Conservation (phyloP, 2,888 invertebrate genomes). For the Megaustenia siamemsis region DNA sequence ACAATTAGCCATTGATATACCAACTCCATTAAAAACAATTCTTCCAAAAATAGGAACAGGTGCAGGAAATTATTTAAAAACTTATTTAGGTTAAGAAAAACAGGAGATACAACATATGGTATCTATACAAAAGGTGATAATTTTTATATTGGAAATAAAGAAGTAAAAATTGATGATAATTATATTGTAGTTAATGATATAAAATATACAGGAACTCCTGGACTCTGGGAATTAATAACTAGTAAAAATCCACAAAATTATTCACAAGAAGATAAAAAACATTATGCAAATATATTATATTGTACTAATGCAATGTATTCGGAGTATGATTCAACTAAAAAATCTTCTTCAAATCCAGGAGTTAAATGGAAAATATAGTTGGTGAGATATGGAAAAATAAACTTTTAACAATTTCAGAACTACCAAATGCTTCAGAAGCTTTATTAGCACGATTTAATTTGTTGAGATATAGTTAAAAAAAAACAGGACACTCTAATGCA, state of each 20-base stretch:
- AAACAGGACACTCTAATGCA: neutral
- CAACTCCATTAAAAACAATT: neutral
- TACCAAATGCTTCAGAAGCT: neutral
- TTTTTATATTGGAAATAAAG: conserved; percentile 24
- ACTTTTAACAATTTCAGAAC: neutral
- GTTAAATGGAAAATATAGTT: conserved; percentile 5
- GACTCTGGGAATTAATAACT: conserved; percentile 16
- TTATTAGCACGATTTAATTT: neutral
- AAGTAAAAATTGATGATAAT: conserved; percentile 25
- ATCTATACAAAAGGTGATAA: neutral
- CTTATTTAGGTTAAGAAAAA: neutral
- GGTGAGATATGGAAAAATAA: neutral
- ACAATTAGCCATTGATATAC: neutral
- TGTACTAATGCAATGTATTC: neutral
- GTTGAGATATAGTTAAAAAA: neutral
- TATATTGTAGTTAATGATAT: neutral
- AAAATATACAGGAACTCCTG: neutral
- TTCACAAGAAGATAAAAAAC: neutral
- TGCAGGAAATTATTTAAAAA: neutral
- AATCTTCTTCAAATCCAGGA: neutral
- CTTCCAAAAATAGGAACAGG: neutral
- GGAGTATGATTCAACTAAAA: neutral
- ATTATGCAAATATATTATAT: neutral
- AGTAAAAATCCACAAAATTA: conserved; percentile 24
- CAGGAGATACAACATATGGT: neutral